Conservation (phyloP, 1,140 invertebrate genomes). For the Sesamia nonagrioides region DNA sequence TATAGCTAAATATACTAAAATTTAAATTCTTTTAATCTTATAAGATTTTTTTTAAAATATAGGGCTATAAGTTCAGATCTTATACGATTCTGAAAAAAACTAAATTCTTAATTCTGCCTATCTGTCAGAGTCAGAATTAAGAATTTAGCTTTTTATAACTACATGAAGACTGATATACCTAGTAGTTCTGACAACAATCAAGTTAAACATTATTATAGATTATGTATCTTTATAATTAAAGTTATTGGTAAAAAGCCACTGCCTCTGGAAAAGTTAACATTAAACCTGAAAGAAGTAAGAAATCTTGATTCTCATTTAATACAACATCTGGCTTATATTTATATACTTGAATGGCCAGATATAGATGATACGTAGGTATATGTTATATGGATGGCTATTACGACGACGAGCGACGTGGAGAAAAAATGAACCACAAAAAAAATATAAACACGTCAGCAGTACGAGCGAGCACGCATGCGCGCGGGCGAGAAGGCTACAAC, state of each 20-base stretch:
- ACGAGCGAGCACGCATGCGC: constrained; percentile 81
- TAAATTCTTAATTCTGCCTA: no score
- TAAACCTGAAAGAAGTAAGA: background rate
- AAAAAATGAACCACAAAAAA: constrained; percentile 80
- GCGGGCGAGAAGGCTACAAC: constrained; percentile 69
- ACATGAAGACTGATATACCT: no score
- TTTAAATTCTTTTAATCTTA: no score
- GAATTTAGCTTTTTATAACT: no score
- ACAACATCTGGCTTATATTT: constrained; percentile 15
- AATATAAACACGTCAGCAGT: constrained; percentile 86
- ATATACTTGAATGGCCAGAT: constrained; percentile 27
- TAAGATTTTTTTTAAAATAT: no score
- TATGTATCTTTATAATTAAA: background rate
- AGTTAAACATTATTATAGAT: background rate
- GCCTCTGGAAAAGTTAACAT: background rate
- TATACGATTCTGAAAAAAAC: no score
- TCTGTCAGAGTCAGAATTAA: no score
- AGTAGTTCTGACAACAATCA: background rate
- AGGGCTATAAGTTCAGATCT: no score
- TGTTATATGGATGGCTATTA: constrained; percentile 37
- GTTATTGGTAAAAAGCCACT: background rate
- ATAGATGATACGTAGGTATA: constrained; percentile 12
- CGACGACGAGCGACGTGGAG: constrained; percentile 45
- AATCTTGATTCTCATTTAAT: constrained; percentile 12
- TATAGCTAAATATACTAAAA: no score